phyloP scores from a whole-genome alignment of 2,888 invertebrate genomes.

The Himalopsyche anomala region DNA sequence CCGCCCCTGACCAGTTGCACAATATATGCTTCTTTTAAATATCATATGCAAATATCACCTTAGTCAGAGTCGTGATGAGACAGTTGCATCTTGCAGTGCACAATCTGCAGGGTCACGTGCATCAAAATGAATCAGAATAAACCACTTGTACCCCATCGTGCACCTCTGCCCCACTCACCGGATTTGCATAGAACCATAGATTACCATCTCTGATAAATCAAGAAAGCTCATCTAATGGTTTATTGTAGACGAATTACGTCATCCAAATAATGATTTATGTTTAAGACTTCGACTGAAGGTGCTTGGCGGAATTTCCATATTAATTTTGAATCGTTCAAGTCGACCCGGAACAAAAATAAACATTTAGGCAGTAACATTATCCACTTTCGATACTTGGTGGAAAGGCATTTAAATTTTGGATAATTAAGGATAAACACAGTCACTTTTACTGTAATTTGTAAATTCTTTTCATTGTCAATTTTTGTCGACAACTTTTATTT shows the following conservation, averaged over 20 bases:
- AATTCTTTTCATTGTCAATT: no score
- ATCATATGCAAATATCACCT: constrained; percentile 52
- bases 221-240: neutral
- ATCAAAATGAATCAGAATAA: constrained; percentile 7
- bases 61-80: constrained; percentile 39
- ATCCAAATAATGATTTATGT: neutral
- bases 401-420: no score
- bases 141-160: neutral
- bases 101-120: constrained; percentile 4
- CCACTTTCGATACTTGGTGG: no score
- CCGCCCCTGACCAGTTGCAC: constrained; percentile 9
- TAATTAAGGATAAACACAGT: no score
- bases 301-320: no score
- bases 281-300: no score
- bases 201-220: neutral
- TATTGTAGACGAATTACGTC: neutral
- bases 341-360: no score
- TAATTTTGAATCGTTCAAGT: no score
- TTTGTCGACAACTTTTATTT: no score
- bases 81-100: constrained; percentile 26
- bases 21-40: constrained; percentile 28
- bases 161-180: neutral
- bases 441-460: no score
- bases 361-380: no score
- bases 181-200: neutral